A percentile compares a stretch with the other conserved stretches of the same genome.
Conservation (phyloP, 2,797 vertebrate genomes). For the Apogon talboti region DNA sequence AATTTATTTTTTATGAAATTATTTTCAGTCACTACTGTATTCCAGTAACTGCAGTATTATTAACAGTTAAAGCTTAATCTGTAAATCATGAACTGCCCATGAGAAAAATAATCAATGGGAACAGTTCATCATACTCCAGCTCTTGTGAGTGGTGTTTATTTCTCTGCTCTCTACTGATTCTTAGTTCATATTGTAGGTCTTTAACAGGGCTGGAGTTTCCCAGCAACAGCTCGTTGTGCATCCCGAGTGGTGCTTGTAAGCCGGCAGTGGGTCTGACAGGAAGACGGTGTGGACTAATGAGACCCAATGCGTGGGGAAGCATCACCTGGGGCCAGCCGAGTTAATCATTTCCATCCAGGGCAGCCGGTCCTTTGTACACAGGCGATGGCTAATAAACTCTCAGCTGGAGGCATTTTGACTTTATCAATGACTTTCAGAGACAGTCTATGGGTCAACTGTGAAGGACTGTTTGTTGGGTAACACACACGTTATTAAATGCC, state of each 20-base stretch:
- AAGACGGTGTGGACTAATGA: slow-evolving; percentile 61
- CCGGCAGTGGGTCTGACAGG: slow-evolving; percentile 40
- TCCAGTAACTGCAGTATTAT: too few relatives aligned
- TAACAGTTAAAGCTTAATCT: too few relatives aligned
- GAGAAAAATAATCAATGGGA: not conserved
- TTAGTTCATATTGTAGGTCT: slow-evolving; percentile 37
- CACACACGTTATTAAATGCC: slow-evolving; percentile 44
- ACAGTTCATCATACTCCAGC: not conserved
- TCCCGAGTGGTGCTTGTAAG: slow-evolving; percentile 31
- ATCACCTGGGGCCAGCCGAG: slow-evolving; percentile 60
- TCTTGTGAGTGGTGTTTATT: slow-evolving; percentile 37
- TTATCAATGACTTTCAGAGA: slow-evolving; percentile 54
- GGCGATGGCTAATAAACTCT: slow-evolving; percentile 35
- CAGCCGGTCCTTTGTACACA: slow-evolving; percentile 34
- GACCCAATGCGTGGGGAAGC: slow-evolving; percentile 50
- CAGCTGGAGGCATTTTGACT: slow-evolving; percentile 34
- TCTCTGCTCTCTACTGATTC: slow-evolving; percentile 30
- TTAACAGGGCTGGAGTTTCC: slow-evolving; percentile 54
- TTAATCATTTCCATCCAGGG: slow-evolving; percentile 67
- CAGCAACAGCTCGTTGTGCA: slow-evolving; percentile 59
- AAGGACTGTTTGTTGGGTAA: slow-evolving; percentile 28
- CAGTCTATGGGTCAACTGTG: slow-evolving; percentile 2
- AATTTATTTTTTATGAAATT: too few relatives aligned
- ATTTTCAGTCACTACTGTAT: too few relatives aligned
- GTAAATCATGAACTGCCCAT: too few relatives aligned